Evolutionary conservation across 2,113 vertebrate species (phyloP), one percentile per base, ranked within the genome.

Genomic region (Dicerorhinus sumatrensis): DNA sequence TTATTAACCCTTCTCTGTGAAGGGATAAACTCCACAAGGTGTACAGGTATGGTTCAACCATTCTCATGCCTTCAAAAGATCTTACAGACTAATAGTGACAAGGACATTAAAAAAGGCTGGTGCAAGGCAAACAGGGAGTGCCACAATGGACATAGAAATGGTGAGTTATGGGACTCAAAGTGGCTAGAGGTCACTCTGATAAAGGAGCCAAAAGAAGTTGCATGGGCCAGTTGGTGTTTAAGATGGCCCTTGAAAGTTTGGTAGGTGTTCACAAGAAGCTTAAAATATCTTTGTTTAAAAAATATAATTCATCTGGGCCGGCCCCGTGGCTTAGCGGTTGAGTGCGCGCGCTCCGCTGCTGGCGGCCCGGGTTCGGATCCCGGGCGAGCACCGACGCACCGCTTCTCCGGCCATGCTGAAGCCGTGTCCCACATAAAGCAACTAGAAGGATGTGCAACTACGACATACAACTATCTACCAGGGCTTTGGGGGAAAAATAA

Each of bases 221-320:
- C 58, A 54, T 51, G 46, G 46, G 20, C 10, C 58, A 33, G 39
- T 46, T 25, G 3, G 12, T 31, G 27, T 75, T 67, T 63, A 93
- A 62, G 4, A 42, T 51, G 58, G 75, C 33, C 75, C 46, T 90
- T 79, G 65, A 72, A 70, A 29, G 13, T 93, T 86, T 86, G 17
- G 42, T 63, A 93, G 27, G 6, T 77, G 14, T 69, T 56, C 9
- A 65, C 20, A 58, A 67, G 60, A 86, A 56, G 10, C 29, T 86
- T n/a, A 86, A 93, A 86, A 46, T 67, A 93, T 14, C 60, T 89
- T 65, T 67, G n/a, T 54, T 85, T 76, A 77, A 85, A 75, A 77
- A 46, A 33, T 46, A 58, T 58, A 70, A 58, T 84, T 76, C n/a
- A n/a, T n/a, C n/a, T 3, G 39, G 39, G 39, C 39, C 39, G 39